phyloP scores from a whole-genome alignment of 2,797 vertebrate genomes.

The Anguilla pacifica region DNA sequence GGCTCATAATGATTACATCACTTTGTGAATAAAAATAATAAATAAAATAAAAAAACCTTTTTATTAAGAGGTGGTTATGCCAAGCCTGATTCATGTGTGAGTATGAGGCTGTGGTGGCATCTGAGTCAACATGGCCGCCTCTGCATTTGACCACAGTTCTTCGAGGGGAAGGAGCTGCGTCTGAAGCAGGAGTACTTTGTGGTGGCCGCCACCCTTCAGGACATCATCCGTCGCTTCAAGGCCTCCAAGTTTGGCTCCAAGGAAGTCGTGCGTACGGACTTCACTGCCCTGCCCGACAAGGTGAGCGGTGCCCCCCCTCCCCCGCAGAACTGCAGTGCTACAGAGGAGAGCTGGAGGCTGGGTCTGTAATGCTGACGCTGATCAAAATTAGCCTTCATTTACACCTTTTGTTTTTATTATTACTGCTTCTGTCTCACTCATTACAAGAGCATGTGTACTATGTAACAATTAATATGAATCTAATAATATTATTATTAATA shows the following conservation, averaged over 20 bases:
- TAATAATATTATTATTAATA: too few species aligned
- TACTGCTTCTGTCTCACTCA: not conserved
- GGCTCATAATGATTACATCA: not conserved
- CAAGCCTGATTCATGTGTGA: not conserved
- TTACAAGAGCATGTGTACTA: not conserved
- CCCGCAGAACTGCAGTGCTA: too few species aligned
- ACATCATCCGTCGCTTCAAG: slow-evolving; percentile 96
- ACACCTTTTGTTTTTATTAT: not conserved
- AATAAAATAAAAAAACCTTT: not conserved
- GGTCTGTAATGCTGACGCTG: not conserved
- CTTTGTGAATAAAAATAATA: not conserved
- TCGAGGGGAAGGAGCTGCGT: slow-evolving; percentile 96
- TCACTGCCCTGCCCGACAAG: slow-evolving; percentile 90
- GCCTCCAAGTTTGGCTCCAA: slow-evolving; percentile 94
- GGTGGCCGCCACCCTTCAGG: slow-evolving; percentile 95
- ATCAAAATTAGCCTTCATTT: not conserved
- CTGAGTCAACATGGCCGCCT: not conserved
- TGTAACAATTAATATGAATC: too few species aligned
- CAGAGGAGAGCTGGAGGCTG: too few species aligned
- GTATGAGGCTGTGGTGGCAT: not conserved
- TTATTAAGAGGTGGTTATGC: not conserved
- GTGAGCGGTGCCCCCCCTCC: slow-evolving; percentile 58
- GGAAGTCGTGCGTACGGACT: slow-evolving; percentile 89
- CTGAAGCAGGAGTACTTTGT: slow-evolving; percentile 99
- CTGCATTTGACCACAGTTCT: slow-evolving; percentile 77